Base-by-base conservation (phyloP, 2,797 vertebrate species). In the Mus caroli region DNA sequence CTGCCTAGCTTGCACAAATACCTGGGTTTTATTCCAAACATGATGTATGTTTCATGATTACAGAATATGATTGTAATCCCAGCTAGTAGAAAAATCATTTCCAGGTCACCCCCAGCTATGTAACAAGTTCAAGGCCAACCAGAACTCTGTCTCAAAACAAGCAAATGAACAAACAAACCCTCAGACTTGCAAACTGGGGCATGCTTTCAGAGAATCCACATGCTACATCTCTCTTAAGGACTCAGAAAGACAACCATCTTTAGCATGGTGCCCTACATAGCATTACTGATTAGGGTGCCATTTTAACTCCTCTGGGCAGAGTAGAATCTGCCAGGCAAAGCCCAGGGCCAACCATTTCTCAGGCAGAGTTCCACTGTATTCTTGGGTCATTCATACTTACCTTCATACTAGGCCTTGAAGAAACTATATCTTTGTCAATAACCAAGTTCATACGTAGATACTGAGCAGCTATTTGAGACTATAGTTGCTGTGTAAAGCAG, bases 161-260 rank as follows among this genome's bases (percentile, higher is more conserved):
- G 84, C 52, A 54, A 88, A 56, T 26, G 22, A 87, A 75, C 24
- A 37, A 88, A 88, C 17, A 40, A 40, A 7, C 50, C n/a, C 26
- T 26, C 5, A 60, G 85, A 71, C 22, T 37, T 58, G 50, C 15
- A 69, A 56, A 73, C 24, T 40, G 69, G 86, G 40, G n/a, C 17
- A 56, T 22, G 90, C 93, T 97, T 96, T 82, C 97, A 97, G 97
- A 97, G 96, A 98, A 96, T 94, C 64, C 91, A 97, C 89, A 93
- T 94, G 95, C 97, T 94, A 95, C 96, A 95, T 89, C 97, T 98
- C 96, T 96, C 97, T 97, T 79, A 96, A 98, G 96, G 91, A 90
- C 64, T 73, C 93, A 91, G 92, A 84, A 98, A 94, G 97, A 96
- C 97, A 96, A 77, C 37, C 80, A 96, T 97, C 90, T 96, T 96